phyloP scores from a whole-genome alignment of 2,113 vertebrate genomes.

The Misgurnus mizolepis region DNA sequence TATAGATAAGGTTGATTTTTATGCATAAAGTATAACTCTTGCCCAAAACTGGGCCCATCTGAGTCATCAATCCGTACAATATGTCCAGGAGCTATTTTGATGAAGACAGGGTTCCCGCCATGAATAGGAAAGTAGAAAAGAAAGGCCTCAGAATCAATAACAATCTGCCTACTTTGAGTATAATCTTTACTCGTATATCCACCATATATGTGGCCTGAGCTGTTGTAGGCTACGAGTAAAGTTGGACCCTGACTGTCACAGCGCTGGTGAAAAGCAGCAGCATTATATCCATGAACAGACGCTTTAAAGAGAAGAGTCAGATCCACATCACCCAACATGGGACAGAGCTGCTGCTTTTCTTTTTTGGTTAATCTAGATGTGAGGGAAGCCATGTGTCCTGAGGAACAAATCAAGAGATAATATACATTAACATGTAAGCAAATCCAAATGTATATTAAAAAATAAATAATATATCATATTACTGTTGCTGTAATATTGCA shows the following conservation, averaged over 20 bases:
- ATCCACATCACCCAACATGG: constrained; percentile 36
- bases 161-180: constrained; percentile 41
- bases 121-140: constrained; percentile 61
- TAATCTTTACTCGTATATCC: constrained; percentile 61
- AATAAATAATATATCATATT: too few species aligned
- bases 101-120: constrained; percentile 13
- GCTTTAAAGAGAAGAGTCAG: constrained; percentile 67
- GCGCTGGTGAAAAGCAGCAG: constrained; percentile 55
- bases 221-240: constrained; percentile 67
- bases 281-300: constrained; percentile 59
- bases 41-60: constrained; percentile 60
- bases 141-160: constrained; percentile 61
- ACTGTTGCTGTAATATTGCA: too few species aligned
- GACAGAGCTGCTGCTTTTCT: constrained; percentile 53
- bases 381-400: neutral
- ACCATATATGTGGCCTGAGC: constrained; percentile 65
- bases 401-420: neutral
- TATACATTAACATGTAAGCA: neutral
- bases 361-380: neutral
- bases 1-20: neutral
- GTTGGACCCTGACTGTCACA: constrained; percentile 65
- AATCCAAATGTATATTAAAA: too few species aligned
- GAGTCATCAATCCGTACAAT: neutral
- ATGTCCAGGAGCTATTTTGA: neutral
- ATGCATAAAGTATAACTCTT: constrained; percentile 43